Base-by-base conservation (phyloP, 2,113 vertebrate species). In the Zosterops borbonicus region DNA sequence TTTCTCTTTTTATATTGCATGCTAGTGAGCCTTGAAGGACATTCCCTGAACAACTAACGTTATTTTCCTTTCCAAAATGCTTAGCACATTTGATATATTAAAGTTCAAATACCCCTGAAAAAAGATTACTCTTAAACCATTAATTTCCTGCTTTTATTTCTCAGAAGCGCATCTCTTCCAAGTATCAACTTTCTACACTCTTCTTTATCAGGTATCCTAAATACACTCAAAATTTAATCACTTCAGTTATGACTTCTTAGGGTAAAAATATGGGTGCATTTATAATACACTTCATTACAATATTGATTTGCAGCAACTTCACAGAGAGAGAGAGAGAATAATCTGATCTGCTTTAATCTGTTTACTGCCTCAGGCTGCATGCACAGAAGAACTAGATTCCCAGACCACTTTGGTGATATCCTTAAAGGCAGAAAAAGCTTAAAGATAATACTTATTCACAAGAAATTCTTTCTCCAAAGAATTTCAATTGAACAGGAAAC, bases 361-460 rank as follows among this genome's bases (percentile, higher is more conserved):
- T 91, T 85, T 91, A 53, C 59, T 65, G 85, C 79, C 41, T 50
- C 37, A 90, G 70, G 85, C 67, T 90, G 46, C 28, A 37, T 33
- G 4, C 58, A 77, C 14, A 77, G 50, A 74, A 75, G 42, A 87
- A 41, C n/a, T 39, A 58, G 37, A 79, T 83, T 86, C 63, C 37
- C 78, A 88, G 77, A 68, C 74, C 42, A 59, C 33, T 94, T 89
- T 67, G 14, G 18, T 87, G 64, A 67, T 50, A 83, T 42, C 44
- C 81, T 78, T 78, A 56, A 87, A 75, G 67, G 71, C 67, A 94
- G 71, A 82, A 93, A 87, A 83, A 46, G 46, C 42, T 96, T 82
- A 80, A 88, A 94, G 50, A 71, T 71, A 93, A 37, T 77, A 64
- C 69, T 85, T 76, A 39, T 39, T 39, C 39, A 39, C 39, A 39